Evolutionary conservation across 2,113 vertebrate genomes (phyloP).

Genomic region (Sterrhoptilus dennistouni): DNA sequence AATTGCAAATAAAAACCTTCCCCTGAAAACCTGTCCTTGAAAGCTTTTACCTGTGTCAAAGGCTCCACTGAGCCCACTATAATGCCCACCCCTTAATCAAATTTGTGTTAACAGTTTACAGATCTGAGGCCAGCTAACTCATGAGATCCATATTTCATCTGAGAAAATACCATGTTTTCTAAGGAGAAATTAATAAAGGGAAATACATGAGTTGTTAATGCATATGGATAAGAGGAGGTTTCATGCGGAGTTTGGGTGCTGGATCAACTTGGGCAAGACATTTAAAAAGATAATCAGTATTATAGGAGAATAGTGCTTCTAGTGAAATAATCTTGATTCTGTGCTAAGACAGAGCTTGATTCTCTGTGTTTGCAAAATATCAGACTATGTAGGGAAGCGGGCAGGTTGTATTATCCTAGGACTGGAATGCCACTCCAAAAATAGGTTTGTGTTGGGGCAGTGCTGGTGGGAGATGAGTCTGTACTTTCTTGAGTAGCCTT

Average conservation of each 20-base stretch:
- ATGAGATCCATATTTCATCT: neutral
- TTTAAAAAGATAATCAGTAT: neutral
- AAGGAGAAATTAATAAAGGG: neutral
- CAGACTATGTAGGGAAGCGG: neutral
- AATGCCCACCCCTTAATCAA: neutral
- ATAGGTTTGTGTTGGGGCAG: neutral
- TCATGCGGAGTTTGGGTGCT: neutral
- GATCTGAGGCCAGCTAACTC: neutral
- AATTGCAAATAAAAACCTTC: neutral
- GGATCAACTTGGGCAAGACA: neutral
- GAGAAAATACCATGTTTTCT: neutral
- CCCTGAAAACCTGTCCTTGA: neutral
- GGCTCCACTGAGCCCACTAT: neutral
- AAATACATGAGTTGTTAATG: neutral
- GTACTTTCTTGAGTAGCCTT: neutral
- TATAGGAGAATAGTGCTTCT: neutral
- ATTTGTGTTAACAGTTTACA: slow-evolving; percentile 1
- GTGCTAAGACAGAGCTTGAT: neutral
- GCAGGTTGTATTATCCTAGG: neutral
- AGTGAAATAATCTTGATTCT: neutral
- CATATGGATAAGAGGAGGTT: neutral
- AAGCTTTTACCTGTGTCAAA: neutral
- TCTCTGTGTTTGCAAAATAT: neutral
- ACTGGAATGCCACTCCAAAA: fast-evolving
- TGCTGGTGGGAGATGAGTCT: neutral